Base-by-base conservation (phyloP, 1,140 invertebrate species). In the Drosophila pectinifera region DNA sequence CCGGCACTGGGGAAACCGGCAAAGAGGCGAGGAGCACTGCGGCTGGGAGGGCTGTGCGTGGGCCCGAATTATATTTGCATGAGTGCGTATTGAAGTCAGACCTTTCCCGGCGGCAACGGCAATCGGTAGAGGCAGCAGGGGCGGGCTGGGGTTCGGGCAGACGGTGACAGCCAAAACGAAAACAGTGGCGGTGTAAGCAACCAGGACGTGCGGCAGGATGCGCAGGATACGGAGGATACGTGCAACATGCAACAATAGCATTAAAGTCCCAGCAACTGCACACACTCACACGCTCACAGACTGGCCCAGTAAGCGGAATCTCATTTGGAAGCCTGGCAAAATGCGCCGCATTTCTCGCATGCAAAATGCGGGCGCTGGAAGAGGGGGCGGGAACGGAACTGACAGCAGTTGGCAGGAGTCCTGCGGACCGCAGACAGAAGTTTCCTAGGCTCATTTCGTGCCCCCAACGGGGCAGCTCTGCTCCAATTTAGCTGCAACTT, bases 71-170 rank as follows among this genome's bases (percentile, higher is more conserved):
- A 89, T 67, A 89, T 89, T 89, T 80, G 73, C 84, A 78, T 89
- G 84, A 80, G 68, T 89, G 83, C 79, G 67, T 80, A 88, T 80
- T 55, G 64, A 69, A 83, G 72, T 83, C 78, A 80, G 68, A 59
- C 41, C 64, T 46, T 39, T 26, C 10, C 31, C 41, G 57, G 73
- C 14, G 22, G n/a, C n/a, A n/a, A n/a, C n/a, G 31, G 31, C 5
- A 1, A 34, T 28, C 28, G 28, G 67, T 31, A 24, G 57, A 26
- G 38, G 38, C 22, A 20, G 51, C 10, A 16, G 24, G 28, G 54
- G 64, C 58, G 22, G 26, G 34, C 18, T 24, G 8, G 49, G 51
- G 38, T 28, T 42, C 69, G 74, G 64, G 61, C 53, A 61, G 55
- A 83, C 64, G 57, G 76, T 67, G 65, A 61, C 68, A 79, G 34